Evolutionary conservation across 2,888 invertebrate species (phyloP).

Genomic region (Euphydryas editha): DNA sequence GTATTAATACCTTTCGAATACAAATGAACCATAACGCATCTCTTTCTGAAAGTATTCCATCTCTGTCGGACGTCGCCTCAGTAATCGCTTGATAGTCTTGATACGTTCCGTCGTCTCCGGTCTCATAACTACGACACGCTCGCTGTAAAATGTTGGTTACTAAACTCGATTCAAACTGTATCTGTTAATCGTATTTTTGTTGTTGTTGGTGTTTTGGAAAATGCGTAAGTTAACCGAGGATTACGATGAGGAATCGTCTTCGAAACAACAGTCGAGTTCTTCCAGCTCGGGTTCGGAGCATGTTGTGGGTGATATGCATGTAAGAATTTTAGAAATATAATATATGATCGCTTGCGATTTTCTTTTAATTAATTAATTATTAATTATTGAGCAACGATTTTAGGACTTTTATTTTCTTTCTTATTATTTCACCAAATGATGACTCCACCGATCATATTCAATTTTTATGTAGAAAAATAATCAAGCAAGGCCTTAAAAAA

Average conservation of each 20-base stretch:
- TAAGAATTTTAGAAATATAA: constrained; percentile 44
- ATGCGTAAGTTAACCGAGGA: constrained; percentile 24
- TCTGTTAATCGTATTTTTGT: constrained; percentile 27
- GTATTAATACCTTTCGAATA: background rate
- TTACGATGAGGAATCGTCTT: constrained; percentile 8
- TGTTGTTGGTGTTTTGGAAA: constrained; percentile 28
- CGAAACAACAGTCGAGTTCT: constrained; percentile 20
- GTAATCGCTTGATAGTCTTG: constrained; percentile 14
- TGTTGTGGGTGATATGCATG: constrained; percentile 48
- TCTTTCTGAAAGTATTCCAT: constrained; percentile 8
- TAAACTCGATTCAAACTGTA: constrained; percentile 24
- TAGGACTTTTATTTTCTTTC: background rate
- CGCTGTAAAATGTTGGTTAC: constrained; percentile 44
- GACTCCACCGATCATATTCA: no score
- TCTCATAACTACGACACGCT: constrained; percentile 28
- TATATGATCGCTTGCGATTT: background rate
- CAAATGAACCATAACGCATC: constrained; percentile 7
- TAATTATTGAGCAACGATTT: background rate
- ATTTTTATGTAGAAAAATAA: no score
- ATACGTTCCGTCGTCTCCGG: background rate
- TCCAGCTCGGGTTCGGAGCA: constrained; percentile 50
- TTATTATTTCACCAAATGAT: no score
- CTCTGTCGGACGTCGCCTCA: constrained; percentile 2
- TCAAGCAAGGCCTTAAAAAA: no score
- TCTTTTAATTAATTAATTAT: background rate